Percentiles rank a stretch among this genome's conserved stretches.
Conservation (phyloP, 2,888 invertebrate species). For the Drosophila siamana region DNA sequence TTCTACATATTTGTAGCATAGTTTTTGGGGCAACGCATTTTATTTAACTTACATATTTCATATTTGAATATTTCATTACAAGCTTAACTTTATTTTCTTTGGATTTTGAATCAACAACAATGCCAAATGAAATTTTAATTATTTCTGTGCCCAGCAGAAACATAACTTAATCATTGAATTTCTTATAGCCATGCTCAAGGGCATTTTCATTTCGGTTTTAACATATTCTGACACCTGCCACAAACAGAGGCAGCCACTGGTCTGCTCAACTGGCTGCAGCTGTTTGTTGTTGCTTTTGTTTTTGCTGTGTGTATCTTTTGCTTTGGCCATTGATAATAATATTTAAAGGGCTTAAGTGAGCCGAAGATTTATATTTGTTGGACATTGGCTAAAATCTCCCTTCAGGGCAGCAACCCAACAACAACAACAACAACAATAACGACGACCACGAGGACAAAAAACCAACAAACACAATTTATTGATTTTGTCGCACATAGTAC, state of each 20-base stretch:
- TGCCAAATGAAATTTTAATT: background rate
- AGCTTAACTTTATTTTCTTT: background rate
- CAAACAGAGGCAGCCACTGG: slow-evolving; percentile 33
- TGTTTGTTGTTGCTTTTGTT: background rate
- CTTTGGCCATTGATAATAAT: slow-evolving; percentile 73
- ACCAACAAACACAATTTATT: slow-evolving; percentile 72
- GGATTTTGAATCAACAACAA: background rate
- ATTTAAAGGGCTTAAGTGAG: slow-evolving; percentile 77
- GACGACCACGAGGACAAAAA: slow-evolving; percentile 39
- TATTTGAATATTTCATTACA: background rate
- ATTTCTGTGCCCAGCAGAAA: background rate
- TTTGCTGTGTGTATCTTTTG: slow-evolving; percentile 37
- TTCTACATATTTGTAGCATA: background rate
- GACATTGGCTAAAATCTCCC: slow-evolving; percentile 63
- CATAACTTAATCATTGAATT: slow-evolving; percentile 5
- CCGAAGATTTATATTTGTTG: slow-evolving; percentile 77
- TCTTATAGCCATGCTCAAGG: slow-evolving; percentile 5
- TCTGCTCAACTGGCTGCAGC: background rate
- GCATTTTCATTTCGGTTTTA: slow-evolving; percentile 23
- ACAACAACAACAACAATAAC: slow-evolving; percentile 12
- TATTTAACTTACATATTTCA: background rate
- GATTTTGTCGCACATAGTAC: slow-evolving; percentile 67
- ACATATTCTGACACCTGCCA: slow-evolving; percentile 54
- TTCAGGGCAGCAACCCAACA: slow-evolving; percentile 18
- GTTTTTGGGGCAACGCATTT: background rate